Percentiles rank a stretch among this genome's conserved stretches.
Conservation (phyloP, 2,797 vertebrate genomes). For the Melanotaenia boesemani region DNA sequence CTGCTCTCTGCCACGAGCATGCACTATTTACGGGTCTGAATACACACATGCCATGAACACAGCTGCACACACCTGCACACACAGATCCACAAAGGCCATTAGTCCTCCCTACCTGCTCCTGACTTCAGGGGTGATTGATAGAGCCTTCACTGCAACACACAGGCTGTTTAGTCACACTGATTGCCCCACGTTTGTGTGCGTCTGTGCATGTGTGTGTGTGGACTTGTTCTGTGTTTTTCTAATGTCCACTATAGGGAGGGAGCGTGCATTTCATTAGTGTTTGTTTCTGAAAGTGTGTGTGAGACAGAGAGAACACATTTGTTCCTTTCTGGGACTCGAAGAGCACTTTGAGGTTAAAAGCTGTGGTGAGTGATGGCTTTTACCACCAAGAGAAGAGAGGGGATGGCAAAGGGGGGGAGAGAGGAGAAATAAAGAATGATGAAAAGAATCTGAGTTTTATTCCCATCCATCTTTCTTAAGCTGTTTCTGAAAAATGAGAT, state of each 20-base stretch:
- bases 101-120: conserved; percentile 50
- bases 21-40: conserved; percentile 9
- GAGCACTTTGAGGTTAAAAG: conserved; percentile 35
- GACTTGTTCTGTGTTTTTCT: conserved; percentile 11
- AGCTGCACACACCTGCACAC: conserved; percentile 30
- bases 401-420: not conserved
- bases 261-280: conserved; percentile 2
- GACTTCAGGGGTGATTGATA: conserved; percentile 67
- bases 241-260: conserved; percentile 11
- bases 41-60: not conserved
- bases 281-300: not conserved
- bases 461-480: not conserved
- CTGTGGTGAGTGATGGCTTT: conserved; percentile 35
- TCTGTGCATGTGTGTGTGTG: conserved; percentile 5
- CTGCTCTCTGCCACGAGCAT: conserved; percentile 11
- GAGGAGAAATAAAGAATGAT: not conserved
- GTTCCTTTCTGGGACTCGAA: conserved; percentile 25
- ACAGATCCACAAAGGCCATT: conserved; percentile 50
- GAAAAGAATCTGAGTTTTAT: too few species aligned
- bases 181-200: conserved; percentile 41
- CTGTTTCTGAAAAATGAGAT: not conserved
- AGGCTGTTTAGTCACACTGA: conserved; percentile 66
- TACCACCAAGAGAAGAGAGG: conserved; percentile 8
- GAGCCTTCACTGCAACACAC: conserved; percentile 62
- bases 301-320: not conserved